These are phyloP conservation scores for Tribolium castaneum DNA, from an alignment of 1,140 invertebrate genomes.

Conservation along the genomic window DNA sequence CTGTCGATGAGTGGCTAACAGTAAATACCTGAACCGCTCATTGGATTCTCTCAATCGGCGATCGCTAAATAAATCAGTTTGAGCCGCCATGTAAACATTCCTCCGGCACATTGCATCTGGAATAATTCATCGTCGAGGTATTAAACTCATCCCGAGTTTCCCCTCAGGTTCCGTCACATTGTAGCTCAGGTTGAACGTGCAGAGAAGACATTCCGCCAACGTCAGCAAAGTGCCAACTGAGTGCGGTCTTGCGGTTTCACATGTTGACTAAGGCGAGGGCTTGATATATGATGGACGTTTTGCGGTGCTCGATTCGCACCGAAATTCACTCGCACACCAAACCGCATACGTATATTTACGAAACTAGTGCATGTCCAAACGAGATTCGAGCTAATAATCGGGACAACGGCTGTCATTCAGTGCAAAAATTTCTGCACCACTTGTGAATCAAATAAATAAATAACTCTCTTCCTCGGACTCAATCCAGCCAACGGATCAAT, in stretches of 20 bases:
- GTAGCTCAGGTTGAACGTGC: slow-evolving; percentile 1
- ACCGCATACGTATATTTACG: not conserved
- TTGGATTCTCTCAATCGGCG: not conserved
- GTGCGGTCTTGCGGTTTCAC: slow-evolving; percentile 30
- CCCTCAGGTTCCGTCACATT: not conserved
- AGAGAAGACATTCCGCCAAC: slow-evolving; percentile 22
- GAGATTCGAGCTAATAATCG: not conserved
- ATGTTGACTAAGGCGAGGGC: slow-evolving; percentile 19
- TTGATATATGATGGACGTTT: slow-evolving; percentile 35
- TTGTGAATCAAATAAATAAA: not conserved
- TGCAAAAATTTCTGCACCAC: not conserved
- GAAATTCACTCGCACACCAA: not conserved
- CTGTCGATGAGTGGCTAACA: not conserved
- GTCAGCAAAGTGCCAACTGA: slow-evolving; percentile 28
- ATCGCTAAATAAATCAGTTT: not conserved
- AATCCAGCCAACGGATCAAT: not conserved
- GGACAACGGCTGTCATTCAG: not conserved
- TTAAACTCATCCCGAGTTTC: slow-evolving; percentile 11
- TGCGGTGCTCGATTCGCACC: not conserved
- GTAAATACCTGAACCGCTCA: not conserved
- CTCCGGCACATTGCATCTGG: slow-evolving; percentile 1
- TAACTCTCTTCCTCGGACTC: no score
- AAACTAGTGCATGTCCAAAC: slow-evolving; percentile 2
- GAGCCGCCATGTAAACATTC: slow-evolving; percentile 4
- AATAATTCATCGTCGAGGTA: slow-evolving; percentile 15